phyloP scores from a whole-genome alignment of 2,113 vertebrate species.

The Loxodonta africana region DNA sequence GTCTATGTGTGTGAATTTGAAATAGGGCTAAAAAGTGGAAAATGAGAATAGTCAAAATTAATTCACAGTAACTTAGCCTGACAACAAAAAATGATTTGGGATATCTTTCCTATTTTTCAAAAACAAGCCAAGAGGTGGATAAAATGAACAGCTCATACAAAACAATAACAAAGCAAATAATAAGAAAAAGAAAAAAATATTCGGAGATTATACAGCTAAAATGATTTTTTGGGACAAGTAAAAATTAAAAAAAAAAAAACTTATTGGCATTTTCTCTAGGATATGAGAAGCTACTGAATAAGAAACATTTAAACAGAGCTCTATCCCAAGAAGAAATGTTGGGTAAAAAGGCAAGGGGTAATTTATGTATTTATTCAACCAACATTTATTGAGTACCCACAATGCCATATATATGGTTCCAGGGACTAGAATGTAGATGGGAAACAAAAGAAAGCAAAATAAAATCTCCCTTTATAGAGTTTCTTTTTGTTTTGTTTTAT shows the following conservation, averaged over 20 bases:
- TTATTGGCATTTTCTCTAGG: not conserved
- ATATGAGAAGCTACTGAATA: not conserved
- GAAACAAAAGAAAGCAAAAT: not conserved
- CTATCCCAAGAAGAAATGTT: not conserved
- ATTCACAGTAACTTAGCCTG: not conserved
- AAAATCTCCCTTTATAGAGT: not conserved
- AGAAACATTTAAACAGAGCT: not conserved
- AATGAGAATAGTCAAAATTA: not conserved
- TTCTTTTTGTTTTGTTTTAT: not conserved
- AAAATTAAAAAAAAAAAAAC: not conserved
- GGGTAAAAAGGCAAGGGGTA: not conserved
- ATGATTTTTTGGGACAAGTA: not conserved
- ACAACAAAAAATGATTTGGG: not conserved
- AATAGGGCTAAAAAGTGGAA: not conserved
- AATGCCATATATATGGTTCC: not conserved
- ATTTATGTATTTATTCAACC: not conserved
- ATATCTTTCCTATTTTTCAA: not conserved
- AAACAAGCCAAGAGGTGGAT: not conserved
- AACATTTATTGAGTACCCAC: not conserved
- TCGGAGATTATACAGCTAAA: not conserved
- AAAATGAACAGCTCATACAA: not conserved
- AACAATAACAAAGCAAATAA: not conserved
- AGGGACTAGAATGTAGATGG: not conserved
- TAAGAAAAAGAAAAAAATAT: not conserved
- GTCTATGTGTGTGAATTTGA: not conserved